Conservation (phyloP, 64 coral and sea anemone species). For the Platygyra sinensis region DNA sequence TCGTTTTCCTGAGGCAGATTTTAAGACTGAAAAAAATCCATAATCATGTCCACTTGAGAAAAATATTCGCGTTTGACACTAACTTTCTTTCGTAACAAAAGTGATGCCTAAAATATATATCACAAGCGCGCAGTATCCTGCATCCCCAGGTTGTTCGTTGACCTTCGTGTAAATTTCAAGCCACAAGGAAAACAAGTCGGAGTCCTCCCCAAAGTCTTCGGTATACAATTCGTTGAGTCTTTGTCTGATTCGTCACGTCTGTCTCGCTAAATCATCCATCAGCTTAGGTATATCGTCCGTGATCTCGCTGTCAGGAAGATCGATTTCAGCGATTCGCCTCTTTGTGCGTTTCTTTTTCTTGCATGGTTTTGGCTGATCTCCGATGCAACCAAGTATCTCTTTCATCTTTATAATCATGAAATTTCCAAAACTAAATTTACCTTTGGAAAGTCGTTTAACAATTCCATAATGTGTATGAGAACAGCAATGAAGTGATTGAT, state of each 20-base stretch:
- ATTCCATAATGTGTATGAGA: neutral
- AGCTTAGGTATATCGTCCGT: too few species aligned
- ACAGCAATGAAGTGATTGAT: neutral
- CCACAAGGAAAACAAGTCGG: conserved; percentile 9
- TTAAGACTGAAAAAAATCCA: too few species aligned
- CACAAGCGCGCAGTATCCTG: too few species aligned
- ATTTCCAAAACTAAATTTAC: conserved; percentile 4
- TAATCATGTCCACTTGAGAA: too few species aligned
- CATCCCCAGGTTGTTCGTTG: neutral
- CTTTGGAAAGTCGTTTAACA: neutral
- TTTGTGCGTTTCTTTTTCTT: neutral
- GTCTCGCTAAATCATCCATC: neutral
- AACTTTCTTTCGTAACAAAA: too few species aligned
- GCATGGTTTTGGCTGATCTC: neutral
- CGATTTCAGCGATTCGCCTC: neutral
- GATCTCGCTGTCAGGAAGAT: neutral
- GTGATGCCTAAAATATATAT: too few species aligned
- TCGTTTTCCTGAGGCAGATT: too few species aligned
- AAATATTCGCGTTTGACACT: too few species aligned
- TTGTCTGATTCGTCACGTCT: neutral
- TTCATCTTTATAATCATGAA: conserved; percentile 24
- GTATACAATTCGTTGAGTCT: neutral
- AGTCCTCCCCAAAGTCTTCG: conserved; percentile 6
- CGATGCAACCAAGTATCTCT: neutral
- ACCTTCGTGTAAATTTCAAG: neutral